phyloP scores from a whole-genome alignment of 2,113 vertebrate species.

The Hemiprocne comata region DNA sequence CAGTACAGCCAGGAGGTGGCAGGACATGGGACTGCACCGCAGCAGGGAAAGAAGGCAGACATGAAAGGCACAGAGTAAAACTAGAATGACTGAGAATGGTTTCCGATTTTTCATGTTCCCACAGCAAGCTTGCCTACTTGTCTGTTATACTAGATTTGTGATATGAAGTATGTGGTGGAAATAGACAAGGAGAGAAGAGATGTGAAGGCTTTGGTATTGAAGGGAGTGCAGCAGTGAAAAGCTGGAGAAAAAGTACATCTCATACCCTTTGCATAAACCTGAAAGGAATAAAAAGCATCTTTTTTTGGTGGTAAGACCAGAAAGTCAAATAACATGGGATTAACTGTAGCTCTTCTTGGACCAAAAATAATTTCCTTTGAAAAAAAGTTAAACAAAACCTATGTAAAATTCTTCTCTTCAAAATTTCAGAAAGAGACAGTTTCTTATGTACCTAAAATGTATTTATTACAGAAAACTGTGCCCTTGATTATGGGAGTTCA shows the following conservation, averaged over 20 bases:
- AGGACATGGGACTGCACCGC: not conserved
- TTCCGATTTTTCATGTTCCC: not conserved
- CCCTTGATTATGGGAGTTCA: not conserved
- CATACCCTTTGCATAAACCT: not conserved
- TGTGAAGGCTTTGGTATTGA: not conserved
- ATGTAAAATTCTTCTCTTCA: not conserved
- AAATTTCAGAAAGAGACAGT: not conserved
- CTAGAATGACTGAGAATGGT: not conserved
- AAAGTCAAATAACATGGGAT: not conserved
- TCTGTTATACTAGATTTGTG: not conserved
- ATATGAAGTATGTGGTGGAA: not conserved
- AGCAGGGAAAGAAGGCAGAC: not conserved
- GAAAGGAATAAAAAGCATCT: not conserved
- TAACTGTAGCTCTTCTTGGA: not conserved
- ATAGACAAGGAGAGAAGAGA: not conserved
- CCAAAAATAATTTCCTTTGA: not conserved
- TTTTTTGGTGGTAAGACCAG: not conserved
- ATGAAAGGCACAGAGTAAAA: not conserved
- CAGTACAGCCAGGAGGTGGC: fast-evolving
- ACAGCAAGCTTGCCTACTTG: not conserved
- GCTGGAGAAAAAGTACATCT: not conserved
- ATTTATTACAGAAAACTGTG: not conserved
- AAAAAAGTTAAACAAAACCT: not conserved
- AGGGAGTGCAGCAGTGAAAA: not conserved
- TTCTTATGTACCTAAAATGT: not conserved